Evolutionary conservation across 2,113 vertebrate genomes (phyloP).

Genomic region (Acrocephalus kingi): DNA sequence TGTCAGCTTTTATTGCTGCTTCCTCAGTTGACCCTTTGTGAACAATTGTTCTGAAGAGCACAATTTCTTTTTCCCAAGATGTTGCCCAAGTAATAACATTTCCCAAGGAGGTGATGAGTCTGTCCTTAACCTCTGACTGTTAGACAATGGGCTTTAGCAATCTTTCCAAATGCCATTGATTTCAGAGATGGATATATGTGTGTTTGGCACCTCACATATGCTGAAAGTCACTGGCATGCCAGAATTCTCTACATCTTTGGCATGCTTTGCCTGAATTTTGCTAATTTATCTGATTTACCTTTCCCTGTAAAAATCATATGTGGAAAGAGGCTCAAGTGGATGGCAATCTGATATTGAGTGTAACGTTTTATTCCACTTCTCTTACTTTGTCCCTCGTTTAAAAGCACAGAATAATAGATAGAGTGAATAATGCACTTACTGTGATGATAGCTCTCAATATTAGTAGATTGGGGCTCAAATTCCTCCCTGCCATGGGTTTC

Average conservation of each 20-base stretch:
- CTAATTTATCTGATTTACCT: slow-evolving; percentile 43
- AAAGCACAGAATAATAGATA: background rate
- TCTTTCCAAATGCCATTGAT: slow-evolving; percentile 27
- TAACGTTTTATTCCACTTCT: background rate
- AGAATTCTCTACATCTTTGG: background rate
- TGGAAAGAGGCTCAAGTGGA: background rate
- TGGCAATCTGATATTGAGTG: background rate
- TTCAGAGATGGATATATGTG: background rate
- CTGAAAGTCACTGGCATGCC: background rate
- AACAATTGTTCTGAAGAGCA: slow-evolving; percentile 66
- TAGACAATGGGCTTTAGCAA: background rate
- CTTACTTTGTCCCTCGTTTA: background rate
- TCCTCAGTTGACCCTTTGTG: slow-evolving; percentile 59
- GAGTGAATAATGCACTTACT: background rate
- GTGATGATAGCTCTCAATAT: background rate
- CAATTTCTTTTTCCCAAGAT: slow-evolving; percentile 60
- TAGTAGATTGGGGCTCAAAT: background rate
- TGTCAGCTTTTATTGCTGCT: slow-evolving; percentile 76
- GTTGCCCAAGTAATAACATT: slow-evolving; percentile 62
- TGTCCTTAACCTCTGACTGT: slow-evolving; percentile 67
- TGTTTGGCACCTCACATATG: background rate
- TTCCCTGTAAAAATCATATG: background rate
- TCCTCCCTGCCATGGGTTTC: background rate
- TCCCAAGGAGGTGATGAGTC: slow-evolving; percentile 54
- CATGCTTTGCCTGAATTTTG: background rate